Percentiles rank a stretch among this genome's conserved stretches.
Conservation (phyloP, 2,888 invertebrate genomes). For the Chymomyza procnemis region DNA sequence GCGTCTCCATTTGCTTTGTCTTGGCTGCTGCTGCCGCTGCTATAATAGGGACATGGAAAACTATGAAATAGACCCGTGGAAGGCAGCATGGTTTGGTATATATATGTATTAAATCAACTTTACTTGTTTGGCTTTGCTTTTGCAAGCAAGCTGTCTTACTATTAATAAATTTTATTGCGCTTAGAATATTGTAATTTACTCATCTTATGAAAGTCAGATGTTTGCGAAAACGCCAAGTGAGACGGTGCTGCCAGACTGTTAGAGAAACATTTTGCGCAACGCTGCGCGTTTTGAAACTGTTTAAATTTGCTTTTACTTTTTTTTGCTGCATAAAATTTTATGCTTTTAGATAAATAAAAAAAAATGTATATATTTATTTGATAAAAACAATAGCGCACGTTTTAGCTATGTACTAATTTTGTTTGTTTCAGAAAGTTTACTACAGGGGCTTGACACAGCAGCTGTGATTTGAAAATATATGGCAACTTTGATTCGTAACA, state of each 20-base stretch:
- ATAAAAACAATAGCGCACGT: background rate
- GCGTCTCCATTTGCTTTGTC: slow-evolving; percentile 40
- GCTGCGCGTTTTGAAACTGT: background rate
- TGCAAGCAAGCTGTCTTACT: slow-evolving; percentile 27
- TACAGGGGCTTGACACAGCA: background rate
- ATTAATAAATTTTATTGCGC: slow-evolving; percentile 8
- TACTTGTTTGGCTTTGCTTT: slow-evolving; percentile 21
- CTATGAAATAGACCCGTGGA: slow-evolving; percentile 93
- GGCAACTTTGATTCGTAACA: slow-evolving; percentile 42
- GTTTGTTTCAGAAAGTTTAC: background rate
- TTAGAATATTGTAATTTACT: slow-evolving; percentile 28
- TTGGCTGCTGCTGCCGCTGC: slow-evolving; percentile 81
- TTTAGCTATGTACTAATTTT: too few relatives aligned
- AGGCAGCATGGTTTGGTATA: slow-evolving; percentile 85
- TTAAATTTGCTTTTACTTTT: background rate
- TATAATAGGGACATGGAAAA: slow-evolving; percentile 91
- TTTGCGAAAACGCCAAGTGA: slow-evolving; percentile 13
- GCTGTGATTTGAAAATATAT: background rate
- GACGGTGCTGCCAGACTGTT: slow-evolving; percentile 28
- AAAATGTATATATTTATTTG: background rate
- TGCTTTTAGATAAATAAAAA: too few relatives aligned
- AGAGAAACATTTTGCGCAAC: background rate
- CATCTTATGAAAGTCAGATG: slow-evolving; percentile 52
- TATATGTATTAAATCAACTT: slow-evolving; percentile 3
- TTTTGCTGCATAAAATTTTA: background rate